phyloP scores from a whole-genome alignment of 2,888 invertebrate genomes.

The Tetropium fuscum region DNA sequence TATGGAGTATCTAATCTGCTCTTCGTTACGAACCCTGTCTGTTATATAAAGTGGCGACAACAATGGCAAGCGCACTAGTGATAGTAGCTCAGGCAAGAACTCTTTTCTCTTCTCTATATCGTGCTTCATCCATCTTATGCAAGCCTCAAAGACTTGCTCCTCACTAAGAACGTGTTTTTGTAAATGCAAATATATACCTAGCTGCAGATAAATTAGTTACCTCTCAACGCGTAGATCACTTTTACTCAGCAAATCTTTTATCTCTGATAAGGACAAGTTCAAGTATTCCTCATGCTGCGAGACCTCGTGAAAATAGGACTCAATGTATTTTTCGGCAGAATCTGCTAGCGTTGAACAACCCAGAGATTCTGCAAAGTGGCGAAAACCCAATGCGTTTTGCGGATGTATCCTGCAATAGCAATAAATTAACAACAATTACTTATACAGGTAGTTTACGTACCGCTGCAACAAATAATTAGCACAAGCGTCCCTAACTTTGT shows the following conservation, averaged over 20 bases:
- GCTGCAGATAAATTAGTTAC: slow-evolving; percentile 46
- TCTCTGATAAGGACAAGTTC: slow-evolving; percentile 71
- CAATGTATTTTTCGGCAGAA: slow-evolving; percentile 83
- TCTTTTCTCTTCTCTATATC: slow-evolving; percentile 70
- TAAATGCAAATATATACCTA: no score
- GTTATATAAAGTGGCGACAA: slow-evolving; percentile 85
- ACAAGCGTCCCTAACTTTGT: slow-evolving; percentile 85
- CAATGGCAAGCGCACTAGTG: slow-evolving; percentile 82
- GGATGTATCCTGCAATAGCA: slow-evolving; percentile 83
- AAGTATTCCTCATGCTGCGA: slow-evolving; percentile 83
- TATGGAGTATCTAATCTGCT: slow-evolving; percentile 80
- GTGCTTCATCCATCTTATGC: slow-evolving; percentile 83
- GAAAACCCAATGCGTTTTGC: slow-evolving; percentile 83
- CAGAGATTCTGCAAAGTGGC: slow-evolving; percentile 84
- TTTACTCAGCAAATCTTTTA: slow-evolving; percentile 76
- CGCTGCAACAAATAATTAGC: slow-evolving; percentile 82
- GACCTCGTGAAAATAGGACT: slow-evolving; percentile 83
- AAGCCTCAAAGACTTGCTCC: slow-evolving; percentile 87
- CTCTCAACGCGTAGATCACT: slow-evolving; percentile 82
- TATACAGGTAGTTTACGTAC: slow-evolving; percentile 56
- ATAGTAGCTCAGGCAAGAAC: slow-evolving; percentile 77
- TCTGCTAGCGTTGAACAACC: slow-evolving; percentile 78
- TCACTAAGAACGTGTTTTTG: slow-evolving; percentile 73
- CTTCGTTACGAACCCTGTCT: slow-evolving; percentile 84
- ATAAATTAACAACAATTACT: slow-evolving; percentile 28